Evolutionary conservation across 1,140 invertebrate species (phyloP).

Genomic region (Dinoponera quadriceps): DNA sequence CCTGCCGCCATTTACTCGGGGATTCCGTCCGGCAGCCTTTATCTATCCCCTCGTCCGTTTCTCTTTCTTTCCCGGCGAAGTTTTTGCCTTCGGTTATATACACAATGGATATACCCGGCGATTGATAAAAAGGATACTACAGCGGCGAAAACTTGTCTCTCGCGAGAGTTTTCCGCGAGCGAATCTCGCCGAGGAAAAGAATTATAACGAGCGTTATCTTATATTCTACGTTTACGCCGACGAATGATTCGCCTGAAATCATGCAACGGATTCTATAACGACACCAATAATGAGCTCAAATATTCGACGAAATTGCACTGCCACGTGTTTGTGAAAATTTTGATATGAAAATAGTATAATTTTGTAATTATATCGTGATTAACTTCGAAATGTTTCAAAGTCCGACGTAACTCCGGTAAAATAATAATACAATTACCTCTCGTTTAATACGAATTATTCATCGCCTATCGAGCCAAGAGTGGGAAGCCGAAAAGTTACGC

Average conservation of each 20-base stretch:
- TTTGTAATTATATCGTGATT: background rate
- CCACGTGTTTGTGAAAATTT: background rate
- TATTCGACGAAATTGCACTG: background rate
- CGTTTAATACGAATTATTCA: slow-evolving; percentile 9
- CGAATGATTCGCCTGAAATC: background rate
- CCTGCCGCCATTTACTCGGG: slow-evolving; percentile 46
- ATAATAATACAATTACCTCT: background rate
- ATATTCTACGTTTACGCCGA: background rate
- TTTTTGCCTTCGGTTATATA: slow-evolving; percentile 37
- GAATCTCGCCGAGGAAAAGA: background rate
- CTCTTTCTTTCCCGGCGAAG: slow-evolving; percentile 24
- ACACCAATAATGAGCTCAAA: background rate
- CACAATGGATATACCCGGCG: slow-evolving; percentile 29
- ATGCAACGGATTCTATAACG: background rate
- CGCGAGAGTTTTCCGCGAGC: background rate
- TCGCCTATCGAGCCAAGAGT: background rate
- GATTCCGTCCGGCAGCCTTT: slow-evolving; percentile 15
- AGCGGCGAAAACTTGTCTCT: slow-evolving; percentile 9
- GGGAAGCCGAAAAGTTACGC: slow-evolving; percentile 1
- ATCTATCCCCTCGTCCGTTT: background rate
- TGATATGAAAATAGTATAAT: background rate
- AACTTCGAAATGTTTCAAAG: background rate
- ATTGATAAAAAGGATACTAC: slow-evolving; percentile 35
- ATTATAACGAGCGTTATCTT: background rate
- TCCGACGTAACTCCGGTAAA: background rate